Base-by-base conservation (phyloP, 2,888 invertebrate species). In the Plagiodera versicolora region DNA sequence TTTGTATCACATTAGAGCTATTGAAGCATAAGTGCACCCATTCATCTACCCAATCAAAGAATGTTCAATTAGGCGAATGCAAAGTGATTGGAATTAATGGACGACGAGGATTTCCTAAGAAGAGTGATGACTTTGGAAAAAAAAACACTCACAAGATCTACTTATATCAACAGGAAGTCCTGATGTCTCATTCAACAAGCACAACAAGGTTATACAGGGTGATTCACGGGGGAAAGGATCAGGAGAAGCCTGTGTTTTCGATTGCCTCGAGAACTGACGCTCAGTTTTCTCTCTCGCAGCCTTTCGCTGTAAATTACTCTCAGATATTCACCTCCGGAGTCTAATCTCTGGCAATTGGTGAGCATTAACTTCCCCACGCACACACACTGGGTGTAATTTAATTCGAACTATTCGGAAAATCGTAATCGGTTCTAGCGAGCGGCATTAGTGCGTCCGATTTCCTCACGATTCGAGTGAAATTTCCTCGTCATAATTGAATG, bases 331-430 rank as follows among this genome's bases (percentile, higher is more conserved):
- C 39, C n/a, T n/a, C 54, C 55, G 58, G 39, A 60, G 60, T 63
- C 60, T 65, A 60, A 65, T 65, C 65, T 60, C 60, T 58, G 44
- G 50, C 52, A 62, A 89, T 87, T 79, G 94, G 92, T 70, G 97
- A 97, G 56, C 95, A 47, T 61, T 50, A 51, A 48, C 54, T 49
- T 32, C 53, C 44, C 44, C 53, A 44, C 50, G 49, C n/a, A 39
- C 39, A 39, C 45, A n/a, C n/a, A n/a, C n/a, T n/a, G 51, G 52
- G 19, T 19, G 56, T 58, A 61, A 63, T 61, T 61, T 56, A 46
- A 48, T 56, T 16, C 48, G 48, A 56, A 58, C 48, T 39, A 39
- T 39, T 39, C 39, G 14, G 14, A 14, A 14, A 39, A 1, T 39
- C 14, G 39, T 39, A 39, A 39, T 39, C 6, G 39, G 39, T 39